These are phyloP conservation scores for Dicranocentrus wangi DNA, from an alignment of 2,888 invertebrate genomes.

Conservation along the genomic window DNA sequence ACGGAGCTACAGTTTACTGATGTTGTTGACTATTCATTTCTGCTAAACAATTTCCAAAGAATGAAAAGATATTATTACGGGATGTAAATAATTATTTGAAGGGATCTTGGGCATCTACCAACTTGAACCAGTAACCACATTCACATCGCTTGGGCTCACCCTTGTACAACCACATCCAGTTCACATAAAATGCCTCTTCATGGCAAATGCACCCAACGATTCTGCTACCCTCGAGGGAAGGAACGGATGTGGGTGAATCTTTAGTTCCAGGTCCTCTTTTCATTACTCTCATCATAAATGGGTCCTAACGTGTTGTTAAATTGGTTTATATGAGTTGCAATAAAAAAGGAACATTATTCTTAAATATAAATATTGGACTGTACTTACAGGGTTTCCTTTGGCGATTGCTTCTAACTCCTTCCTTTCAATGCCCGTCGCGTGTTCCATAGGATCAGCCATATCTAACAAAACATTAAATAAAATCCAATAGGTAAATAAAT, in stretches of 20 bases:
- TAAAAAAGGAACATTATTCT: neutral
- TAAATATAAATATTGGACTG: too few relatives aligned
- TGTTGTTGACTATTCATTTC: constrained; percentile 51
- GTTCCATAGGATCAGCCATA: constrained; percentile 92
- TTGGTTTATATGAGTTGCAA: constrained; percentile 5
- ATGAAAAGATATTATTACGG: constrained; percentile 48
- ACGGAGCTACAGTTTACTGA: constrained; percentile 55
- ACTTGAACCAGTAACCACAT: constrained; percentile 97
- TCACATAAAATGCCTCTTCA: constrained; percentile 90
- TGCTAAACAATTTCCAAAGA: constrained; percentile 44
- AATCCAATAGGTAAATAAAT: too few relatives aligned
- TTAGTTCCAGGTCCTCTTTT: constrained; percentile 88
- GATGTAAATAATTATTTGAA: constrained; percentile 65
- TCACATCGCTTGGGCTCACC: constrained; percentile 93
- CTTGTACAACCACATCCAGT: constrained; percentile 96
- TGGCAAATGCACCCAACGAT: constrained; percentile 97
- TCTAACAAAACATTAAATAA: constrained; percentile 79
- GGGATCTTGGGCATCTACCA: constrained; percentile 78
- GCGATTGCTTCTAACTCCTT: constrained; percentile 89
- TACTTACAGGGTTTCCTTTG: constrained; percentile 86
- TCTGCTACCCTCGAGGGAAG: constrained; percentile 91
- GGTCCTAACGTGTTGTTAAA: too few relatives aligned
- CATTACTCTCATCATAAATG: constrained; percentile 82
- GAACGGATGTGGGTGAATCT: constrained; percentile 89
- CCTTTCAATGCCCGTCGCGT: constrained; percentile 94